phyloP scores from a whole-genome alignment of 2,113 vertebrate genomes.

The Oreocharis arfaki region DNA sequence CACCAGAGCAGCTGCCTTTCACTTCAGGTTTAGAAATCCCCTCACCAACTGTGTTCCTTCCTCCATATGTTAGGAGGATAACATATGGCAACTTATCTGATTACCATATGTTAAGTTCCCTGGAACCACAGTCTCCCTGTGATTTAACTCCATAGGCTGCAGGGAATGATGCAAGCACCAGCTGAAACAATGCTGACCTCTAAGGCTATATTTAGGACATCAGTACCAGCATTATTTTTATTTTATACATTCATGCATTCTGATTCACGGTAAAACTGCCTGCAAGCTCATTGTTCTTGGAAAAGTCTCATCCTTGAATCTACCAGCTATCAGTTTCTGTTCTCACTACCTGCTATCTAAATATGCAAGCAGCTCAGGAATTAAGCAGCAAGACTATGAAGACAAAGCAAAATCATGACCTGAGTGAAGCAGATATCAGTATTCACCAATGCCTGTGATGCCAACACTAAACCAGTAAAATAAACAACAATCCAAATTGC shows the following conservation, averaged over 20 bases:
- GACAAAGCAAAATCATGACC: neutral
- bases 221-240: neutral
- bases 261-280: neutral
- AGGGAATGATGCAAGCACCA: neutral
- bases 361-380: neutral
- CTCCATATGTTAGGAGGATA: constrained; percentile 14
- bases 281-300: neutral
- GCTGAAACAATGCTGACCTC: neutral
- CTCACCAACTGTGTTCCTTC: neutral
- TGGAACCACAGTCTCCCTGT: neutral
- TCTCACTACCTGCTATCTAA: neutral
- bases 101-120: constrained; percentile 22
- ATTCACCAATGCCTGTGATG: neutral
- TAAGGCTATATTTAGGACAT: neutral
- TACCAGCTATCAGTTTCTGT: neutral
- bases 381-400: neutral
- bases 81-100: constrained; percentile 31
- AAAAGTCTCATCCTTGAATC: neutral
- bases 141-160: constrained; percentile 8
- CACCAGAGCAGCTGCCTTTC: constrained; percentile 29
- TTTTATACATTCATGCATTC: neutral
- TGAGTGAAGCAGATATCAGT: neutral
- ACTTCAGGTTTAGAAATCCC: constrained; percentile 30
- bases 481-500: neutral
- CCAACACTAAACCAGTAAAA: neutral